These are phyloP conservation scores for Neoarius graeffei DNA, from an alignment of 2,113 vertebrate species.

Conservation along the genomic window DNA sequence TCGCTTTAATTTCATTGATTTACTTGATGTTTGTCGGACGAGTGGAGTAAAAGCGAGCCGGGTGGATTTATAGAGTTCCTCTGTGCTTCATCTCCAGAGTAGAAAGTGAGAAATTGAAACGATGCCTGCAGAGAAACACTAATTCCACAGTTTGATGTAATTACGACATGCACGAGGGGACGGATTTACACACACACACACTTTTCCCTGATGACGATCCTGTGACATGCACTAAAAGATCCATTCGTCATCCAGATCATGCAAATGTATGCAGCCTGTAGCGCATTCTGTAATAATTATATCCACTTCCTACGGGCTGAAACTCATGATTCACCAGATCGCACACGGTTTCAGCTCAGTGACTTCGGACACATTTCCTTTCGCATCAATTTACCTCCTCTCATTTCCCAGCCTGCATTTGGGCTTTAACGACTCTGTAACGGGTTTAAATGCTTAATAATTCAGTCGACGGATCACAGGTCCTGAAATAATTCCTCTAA, in stretches of 20 bases:
- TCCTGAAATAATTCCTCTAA: constrained; percentile 48
- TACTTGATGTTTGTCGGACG: background rate
- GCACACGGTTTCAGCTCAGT: constrained; percentile 7
- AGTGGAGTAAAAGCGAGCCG: background rate
- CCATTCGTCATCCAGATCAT: constrained; percentile 59
- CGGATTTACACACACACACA: constrained; percentile 71
- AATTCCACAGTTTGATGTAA: constrained; percentile 76
- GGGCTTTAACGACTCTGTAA: constrained; percentile 48
- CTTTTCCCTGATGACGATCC: constrained; percentile 43
- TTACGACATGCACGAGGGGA: constrained; percentile 58
- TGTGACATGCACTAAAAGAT: constrained; percentile 53
- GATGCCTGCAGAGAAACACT: constrained; percentile 64
- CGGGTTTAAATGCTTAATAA: constrained; percentile 47
- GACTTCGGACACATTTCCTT: constrained; percentile 15
- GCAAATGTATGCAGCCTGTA: constrained; percentile 58
- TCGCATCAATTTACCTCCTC: constrained; percentile 40
- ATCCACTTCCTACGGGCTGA: constrained; percentile 44
- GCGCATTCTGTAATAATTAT: constrained; percentile 58
- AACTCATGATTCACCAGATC: constrained; percentile 45
- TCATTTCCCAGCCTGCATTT: constrained; percentile 28
- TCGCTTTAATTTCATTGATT: background rate
- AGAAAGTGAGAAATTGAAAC: background rate
- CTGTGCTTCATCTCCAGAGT: background rate
- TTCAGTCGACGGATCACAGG: constrained; percentile 34
- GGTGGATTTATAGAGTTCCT: background rate